Base-by-base conservation (phyloP, 1,140 invertebrate species). In the Drosophila erecta region DNA sequence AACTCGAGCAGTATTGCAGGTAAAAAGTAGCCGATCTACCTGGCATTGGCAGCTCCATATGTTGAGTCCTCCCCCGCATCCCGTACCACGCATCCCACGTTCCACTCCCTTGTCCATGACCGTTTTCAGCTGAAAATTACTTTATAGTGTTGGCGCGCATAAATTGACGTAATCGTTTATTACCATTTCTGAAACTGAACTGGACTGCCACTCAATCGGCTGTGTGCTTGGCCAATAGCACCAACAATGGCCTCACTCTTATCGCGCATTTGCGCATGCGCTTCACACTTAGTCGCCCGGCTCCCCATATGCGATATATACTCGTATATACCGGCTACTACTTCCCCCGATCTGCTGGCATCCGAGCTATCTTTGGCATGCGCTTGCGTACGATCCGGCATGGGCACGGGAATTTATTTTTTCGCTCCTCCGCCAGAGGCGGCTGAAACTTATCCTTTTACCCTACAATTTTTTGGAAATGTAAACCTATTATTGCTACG, bases 81-180 rank as follows among this genome's bases (percentile, higher is more conserved):
- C n/a, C 11, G 14, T 14, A 24, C 0, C 4, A 3, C 24, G 4
- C 24, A 4, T 24, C 38, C 38, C 38, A 6, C n/a, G 14, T 24
- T 20, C 22, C 20, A 7, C 44, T 50, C 17, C 62, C 40, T 4
- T 5, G 47, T 35, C 53, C 79, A 83, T 78, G 81, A 72, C 83
- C 83, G 66, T 79, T 76, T 86, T 76, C 65, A 86, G 71, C 79
- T 86, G 72, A 83, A 90, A 91, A 90, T 91, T 91, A 91, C 90
- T 90, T 90, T 90, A 91, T 90, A 91, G 90, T 91, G 90, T 85
- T 90, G 79, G 76, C 71, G 70, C 89, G 90, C 90, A 91, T 91
- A 90, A 91, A 91, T 91, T 91, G 90, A 85, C 87, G 90, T 91
- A 91, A 91, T 90, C 79, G 90, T 91, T 91, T 91, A 90, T 85